These are phyloP conservation scores for Chymomyza costata DNA, from an alignment of 1,140 invertebrate genomes.

Conservation along the genomic window DNA sequence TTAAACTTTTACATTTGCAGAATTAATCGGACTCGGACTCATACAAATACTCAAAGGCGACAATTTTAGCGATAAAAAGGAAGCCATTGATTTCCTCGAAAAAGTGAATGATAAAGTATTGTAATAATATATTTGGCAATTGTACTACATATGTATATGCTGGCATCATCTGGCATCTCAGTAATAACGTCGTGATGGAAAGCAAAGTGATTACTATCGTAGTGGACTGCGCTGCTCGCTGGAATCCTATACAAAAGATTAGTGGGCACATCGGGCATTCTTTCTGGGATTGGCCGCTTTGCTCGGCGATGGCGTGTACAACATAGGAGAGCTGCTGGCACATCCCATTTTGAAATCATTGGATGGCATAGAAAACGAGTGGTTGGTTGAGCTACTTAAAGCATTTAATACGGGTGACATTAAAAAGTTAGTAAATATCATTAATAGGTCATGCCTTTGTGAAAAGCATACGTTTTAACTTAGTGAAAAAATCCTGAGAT, in stretches of 20 bases:
- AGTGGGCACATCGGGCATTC: constrained; percentile 88
- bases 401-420: constrained; percentile 96
- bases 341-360: constrained; percentile 93
- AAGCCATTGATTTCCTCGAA: constrained; percentile 88
- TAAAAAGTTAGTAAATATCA: constrained; percentile 70
- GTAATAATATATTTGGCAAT: constrained; percentile 91
- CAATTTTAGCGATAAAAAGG: constrained; percentile 85
- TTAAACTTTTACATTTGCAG: constrained; percentile 79
- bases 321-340: constrained; percentile 96
- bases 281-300: constrained; percentile 94
- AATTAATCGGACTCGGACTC: constrained; percentile 92
- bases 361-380: constrained; percentile 87
- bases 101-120: constrained; percentile 90
- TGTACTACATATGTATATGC: constrained; percentile 77
- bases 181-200: constrained; percentile 80
- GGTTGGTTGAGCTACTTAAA: constrained; percentile 90
- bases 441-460: no score
- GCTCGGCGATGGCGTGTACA: constrained; percentile 95
- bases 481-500: no score
- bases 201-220: constrained; percentile 84
- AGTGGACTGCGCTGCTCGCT: constrained; percentile 94
- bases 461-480: no score
- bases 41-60: constrained; percentile 85
- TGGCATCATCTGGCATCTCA: constrained; percentile 94
- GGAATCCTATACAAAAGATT: constrained; percentile 78